phyloP scores from a whole-genome alignment of 2,888 invertebrate genomes.

The Eupithecia pulchellata region DNA sequence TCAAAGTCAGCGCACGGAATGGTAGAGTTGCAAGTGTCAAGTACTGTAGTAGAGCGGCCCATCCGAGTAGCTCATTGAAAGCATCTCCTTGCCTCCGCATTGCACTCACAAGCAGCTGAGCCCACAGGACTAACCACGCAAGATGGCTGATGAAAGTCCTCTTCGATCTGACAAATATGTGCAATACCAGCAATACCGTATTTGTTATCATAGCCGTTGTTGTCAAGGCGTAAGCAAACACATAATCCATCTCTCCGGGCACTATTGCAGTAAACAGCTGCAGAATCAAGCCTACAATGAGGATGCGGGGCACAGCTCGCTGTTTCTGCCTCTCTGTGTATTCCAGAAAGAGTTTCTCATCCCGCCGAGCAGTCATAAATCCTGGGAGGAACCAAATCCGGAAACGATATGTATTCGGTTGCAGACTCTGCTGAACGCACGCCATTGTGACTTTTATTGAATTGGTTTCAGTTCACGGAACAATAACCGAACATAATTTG shows the following conservation, averaged over 20 bases:
- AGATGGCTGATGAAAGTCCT: constrained; percentile 87
- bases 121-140: constrained; percentile 87
- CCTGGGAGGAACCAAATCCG: constrained; percentile 68
- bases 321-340: constrained; percentile 75
- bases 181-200: constrained; percentile 58
- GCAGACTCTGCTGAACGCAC: constrained; percentile 37
- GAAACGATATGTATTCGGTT: constrained; percentile 52
- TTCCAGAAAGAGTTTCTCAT: constrained; percentile 72
- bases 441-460: constrained; percentile 33
- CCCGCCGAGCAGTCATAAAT: constrained; percentile 70
- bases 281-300: constrained; percentile 68
- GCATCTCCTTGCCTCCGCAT: constrained; percentile 81
- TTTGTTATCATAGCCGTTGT: constrained; percentile 60
- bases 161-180: constrained; percentile 56
- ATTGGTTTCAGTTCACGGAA: constrained; percentile 1
- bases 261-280: constrained; percentile 70
- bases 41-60: constrained; percentile 91
- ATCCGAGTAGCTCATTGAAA: constrained; percentile 88
- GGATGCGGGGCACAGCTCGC: constrained; percentile 70
- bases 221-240: constrained; percentile 64
- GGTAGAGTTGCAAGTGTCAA: constrained; percentile 91
- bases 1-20: constrained; percentile 73
- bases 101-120: constrained; percentile 66
- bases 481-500: neutral
- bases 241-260: constrained; percentile 72